These are phyloP conservation scores for Malurus cyaneus DNA, from an alignment of 2,113 vertebrate genomes.

Conservation along the genomic window DNA sequence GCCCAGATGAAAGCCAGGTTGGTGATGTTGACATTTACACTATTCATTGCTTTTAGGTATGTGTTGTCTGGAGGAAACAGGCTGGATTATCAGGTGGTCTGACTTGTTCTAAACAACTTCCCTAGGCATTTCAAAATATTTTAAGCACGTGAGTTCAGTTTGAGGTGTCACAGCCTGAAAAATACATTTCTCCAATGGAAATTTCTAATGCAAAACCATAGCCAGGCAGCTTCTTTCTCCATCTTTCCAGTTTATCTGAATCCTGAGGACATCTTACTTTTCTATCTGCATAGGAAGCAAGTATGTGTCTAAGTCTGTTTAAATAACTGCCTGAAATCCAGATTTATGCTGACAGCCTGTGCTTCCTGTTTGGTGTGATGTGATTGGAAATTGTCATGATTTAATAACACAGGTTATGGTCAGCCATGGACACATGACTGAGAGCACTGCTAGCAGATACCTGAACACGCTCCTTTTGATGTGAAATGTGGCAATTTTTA, in stretches of 20 bases:
- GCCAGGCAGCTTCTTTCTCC: background rate
- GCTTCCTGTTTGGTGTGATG: conserved; percentile 25
- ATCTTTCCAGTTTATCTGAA: background rate
- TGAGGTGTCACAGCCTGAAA: background rate
- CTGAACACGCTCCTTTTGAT: background rate
- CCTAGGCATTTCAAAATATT: background rate
- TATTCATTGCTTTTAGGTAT: background rate
- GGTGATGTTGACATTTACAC: background rate
- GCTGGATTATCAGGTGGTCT: background rate
- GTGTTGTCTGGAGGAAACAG: background rate
- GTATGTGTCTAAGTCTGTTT: background rate
- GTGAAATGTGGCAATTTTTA: background rate
- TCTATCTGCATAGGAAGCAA: conserved; percentile 12
- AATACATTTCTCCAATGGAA: background rate
- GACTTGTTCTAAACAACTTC: background rate
- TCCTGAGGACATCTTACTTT: conserved; percentile 25
- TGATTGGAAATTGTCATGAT: conserved; percentile 15
- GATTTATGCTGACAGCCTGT: conserved; percentile 33
- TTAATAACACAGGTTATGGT: conserved; percentile 32
- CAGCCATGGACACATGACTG: background rate
- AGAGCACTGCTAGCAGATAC: background rate
- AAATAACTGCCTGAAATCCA: conserved; percentile 10
- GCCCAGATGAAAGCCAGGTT: background rate
- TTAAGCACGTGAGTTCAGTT: background rate
- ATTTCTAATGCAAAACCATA: background rate